These are phyloP conservation scores for Cepphus grylle DNA, from an alignment of 2,113 vertebrate species.

Conservation along the genomic window DNA sequence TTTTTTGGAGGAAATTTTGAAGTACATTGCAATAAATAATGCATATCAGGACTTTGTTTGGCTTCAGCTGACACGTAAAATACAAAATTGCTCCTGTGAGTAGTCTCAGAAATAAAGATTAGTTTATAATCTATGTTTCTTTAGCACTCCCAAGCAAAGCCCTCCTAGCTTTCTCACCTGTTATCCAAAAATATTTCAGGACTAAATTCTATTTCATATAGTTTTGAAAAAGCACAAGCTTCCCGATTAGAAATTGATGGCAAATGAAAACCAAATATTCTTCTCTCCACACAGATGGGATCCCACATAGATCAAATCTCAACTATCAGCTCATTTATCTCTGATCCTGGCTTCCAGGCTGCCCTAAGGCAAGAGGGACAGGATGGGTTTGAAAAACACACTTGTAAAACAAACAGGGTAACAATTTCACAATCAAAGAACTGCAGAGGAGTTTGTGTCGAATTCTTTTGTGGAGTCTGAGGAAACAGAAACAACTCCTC, in stretches of 20 bases:
- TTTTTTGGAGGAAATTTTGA: neutral
- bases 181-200: neutral
- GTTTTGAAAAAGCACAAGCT: neutral
- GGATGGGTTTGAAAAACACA: neutral
- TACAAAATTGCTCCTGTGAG: neutral
- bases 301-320: neutral
- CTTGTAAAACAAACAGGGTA: neutral
- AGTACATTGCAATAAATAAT: neutral
- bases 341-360: neutral
- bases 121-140: neutral
- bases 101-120: neutral
- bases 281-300: neutral
- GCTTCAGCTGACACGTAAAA: neutral
- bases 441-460: neutral
- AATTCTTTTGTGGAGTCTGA: neutral
- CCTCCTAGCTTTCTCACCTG: neutral
- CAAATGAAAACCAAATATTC: neutral
- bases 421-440: neutral
- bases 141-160: neutral
- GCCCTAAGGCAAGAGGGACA: neutral
- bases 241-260: neutral
- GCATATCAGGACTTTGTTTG: neutral
- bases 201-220: neutral
- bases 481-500: neutral
- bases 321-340: neutral